Conservation (phyloP, 2,797 vertebrate species). For the Aulostomus chinensis region DNA sequence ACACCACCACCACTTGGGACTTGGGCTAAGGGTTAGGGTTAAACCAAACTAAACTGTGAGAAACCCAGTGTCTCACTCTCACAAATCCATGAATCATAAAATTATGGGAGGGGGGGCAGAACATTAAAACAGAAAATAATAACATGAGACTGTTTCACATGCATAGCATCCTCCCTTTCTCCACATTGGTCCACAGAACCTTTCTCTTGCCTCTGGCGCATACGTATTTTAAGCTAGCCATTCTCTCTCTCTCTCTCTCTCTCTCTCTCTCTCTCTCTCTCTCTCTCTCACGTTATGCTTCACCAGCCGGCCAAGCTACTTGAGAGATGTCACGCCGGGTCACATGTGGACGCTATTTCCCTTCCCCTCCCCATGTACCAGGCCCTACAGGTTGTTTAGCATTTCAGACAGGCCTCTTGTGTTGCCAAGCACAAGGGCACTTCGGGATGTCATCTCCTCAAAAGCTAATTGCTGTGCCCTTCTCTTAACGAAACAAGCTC, state of each 20-base stretch:
- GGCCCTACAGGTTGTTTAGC: conserved; percentile 71
- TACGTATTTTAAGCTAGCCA: conserved; percentile 22
- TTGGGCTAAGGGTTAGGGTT: too few species aligned
- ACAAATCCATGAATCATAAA: too few species aligned
- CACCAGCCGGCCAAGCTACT: conserved; percentile 50
- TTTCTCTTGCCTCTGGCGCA: too few species aligned
- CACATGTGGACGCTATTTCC: conserved; percentile 26
- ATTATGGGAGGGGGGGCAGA: too few species aligned
- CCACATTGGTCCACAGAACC: too few species aligned
- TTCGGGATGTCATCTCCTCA: conserved; percentile 75
- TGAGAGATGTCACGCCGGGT: conserved; percentile 43
- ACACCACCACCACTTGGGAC: too few species aligned
- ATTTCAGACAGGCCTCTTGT: conserved; percentile 69
- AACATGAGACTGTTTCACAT: conserved; percentile 54
- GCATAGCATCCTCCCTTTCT: conserved; percentile 41
- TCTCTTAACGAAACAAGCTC: conserved; percentile 80
- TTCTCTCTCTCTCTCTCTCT: conserved; percentile 20
- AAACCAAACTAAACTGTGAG: too few species aligned
- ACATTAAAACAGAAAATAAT: too few species aligned
- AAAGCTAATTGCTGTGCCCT: conserved; percentile 83
- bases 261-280: conserved; percentile 22
- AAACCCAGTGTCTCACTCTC: too few species aligned
- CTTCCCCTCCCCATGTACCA: conserved; percentile 5
- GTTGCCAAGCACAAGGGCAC: conserved; percentile 63
- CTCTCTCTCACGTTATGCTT: conserved; percentile 38